phyloP scores from a whole-genome alignment of 1,140 invertebrate genomes.

The Caenorhabditis briggsae region DNA sequence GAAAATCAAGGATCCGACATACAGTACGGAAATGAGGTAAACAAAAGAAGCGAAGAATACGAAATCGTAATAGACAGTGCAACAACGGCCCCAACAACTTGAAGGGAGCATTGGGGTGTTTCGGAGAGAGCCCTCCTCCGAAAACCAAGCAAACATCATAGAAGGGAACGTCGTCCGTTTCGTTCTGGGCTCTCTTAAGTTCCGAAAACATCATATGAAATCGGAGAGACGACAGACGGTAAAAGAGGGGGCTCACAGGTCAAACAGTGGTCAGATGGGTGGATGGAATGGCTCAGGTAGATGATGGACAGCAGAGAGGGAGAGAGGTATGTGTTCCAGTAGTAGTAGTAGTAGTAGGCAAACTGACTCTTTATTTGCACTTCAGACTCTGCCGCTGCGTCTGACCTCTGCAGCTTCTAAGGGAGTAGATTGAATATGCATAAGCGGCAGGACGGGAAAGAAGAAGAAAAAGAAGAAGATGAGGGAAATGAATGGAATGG shows the following conservation, averaged over 20 bases:
- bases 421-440: not conserved
- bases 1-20: not conserved
- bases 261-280: slow-evolving; percentile 54
- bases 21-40: slow-evolving; percentile 31
- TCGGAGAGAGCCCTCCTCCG: slow-evolving; percentile 26
- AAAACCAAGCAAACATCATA: slow-evolving; percentile 25
- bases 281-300: slow-evolving; percentile 47
- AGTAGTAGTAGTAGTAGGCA: slow-evolving; percentile 51
- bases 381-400: not conserved
- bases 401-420: slow-evolving; percentile 45
- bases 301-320: not conserved
- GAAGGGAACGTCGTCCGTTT: slow-evolving; percentile 40
- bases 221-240: not conserved
- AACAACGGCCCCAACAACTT: slow-evolving; percentile 38
- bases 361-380: slow-evolving; percentile 48
- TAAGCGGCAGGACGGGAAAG: slow-evolving; percentile 24
- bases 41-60: not conserved
- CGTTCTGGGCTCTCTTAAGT: not conserved
- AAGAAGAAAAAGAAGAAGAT: slow-evolving; percentile 2
- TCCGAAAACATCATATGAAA: not conserved
- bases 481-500: not conserved
- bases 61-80: slow-evolving; percentile 52
- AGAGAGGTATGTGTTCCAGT: slow-evolving; percentile 10
- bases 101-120: slow-evolving; percentile 1
- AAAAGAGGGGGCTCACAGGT: not conserved